Conservation (phyloP, 1,140 invertebrate species). For the Macrosteles quadrilineatus region DNA sequence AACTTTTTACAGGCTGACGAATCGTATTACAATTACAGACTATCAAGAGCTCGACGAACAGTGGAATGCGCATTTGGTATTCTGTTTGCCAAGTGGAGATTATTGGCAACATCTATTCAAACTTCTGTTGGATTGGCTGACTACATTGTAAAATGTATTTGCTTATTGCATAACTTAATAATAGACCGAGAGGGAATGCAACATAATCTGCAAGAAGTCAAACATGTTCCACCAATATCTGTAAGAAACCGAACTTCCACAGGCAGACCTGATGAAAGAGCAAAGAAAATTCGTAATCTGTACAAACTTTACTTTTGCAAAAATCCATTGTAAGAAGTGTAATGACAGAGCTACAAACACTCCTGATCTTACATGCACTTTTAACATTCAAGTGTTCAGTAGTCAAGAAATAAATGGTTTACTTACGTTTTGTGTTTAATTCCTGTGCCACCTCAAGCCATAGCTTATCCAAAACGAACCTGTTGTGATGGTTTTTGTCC, state of each 20-base stretch:
- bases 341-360: too few relatives aligned
- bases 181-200: slow-evolving; percentile 30
- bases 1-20: slow-evolving; percentile 43
- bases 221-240: slow-evolving; percentile 9
- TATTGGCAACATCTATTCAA: slow-evolving; percentile 28
- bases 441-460: not conserved
- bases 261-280: not conserved
- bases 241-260: slow-evolving; percentile 1
- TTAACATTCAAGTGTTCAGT: too few relatives aligned
- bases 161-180: slow-evolving; percentile 32
- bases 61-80: slow-evolving; percentile 59
- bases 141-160: slow-evolving; percentile 31
- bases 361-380: too few relatives aligned
- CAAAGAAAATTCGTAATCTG: not conserved
- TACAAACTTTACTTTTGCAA: slow-evolving; percentile 5
- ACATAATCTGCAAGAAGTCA: not conserved
- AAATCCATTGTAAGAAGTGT: not conserved
- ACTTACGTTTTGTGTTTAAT: not conserved
- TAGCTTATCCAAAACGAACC: not conserved
- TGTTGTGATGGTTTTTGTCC: slow-evolving; percentile 6
- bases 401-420: not conserved
- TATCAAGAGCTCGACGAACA: slow-evolving; percentile 48
- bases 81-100: slow-evolving; percentile 24
- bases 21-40: slow-evolving; percentile 49
- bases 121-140: slow-evolving; percentile 19